Percentiles rank a stretch among this genome's conserved stretches.
Conservation (phyloP, 2,888 invertebrate genomes). For the Plebejus melissa region DNA sequence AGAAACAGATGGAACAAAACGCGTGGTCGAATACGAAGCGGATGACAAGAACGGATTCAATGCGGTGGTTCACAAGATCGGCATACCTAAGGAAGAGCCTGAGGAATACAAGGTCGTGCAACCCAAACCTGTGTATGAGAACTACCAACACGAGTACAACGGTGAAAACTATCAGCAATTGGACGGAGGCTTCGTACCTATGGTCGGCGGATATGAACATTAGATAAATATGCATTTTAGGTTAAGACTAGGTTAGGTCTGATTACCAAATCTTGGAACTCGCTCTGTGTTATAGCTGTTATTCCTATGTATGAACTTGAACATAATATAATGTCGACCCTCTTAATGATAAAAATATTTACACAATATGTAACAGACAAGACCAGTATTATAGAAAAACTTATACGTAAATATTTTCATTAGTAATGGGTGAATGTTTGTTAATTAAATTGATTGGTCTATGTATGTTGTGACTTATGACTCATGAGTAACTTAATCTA, state of each 20-base stretch:
- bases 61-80: slow-evolving; percentile 78
- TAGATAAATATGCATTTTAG: slow-evolving; percentile 32
- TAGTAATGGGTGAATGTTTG: too few relatives aligned
- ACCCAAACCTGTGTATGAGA: slow-evolving; percentile 39
- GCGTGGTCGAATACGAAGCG: slow-evolving; percentile 79
- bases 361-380: too few relatives aligned
- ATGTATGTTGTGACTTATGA: not conserved
- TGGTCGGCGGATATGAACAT: slow-evolving; percentile 53
- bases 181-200: slow-evolving; percentile 61
- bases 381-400: too few relatives aligned
- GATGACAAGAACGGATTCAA: slow-evolving; percentile 81
- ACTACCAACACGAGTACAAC: slow-evolving; percentile 43
- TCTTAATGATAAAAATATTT: too few relatives aligned
- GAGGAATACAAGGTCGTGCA: slow-evolving; percentile 43
- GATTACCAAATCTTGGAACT: slow-evolving; percentile 15
- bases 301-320: not conserved
- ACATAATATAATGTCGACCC: too few relatives aligned
- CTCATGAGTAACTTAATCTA: not conserved
- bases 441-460: not conserved
- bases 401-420: too few relatives aligned
- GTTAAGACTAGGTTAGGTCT: not conserved
- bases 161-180: slow-evolving; percentile 47
- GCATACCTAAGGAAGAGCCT: slow-evolving; percentile 55
- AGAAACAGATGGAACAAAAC: slow-evolving; percentile 78
- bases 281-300: slow-evolving; percentile 3